phyloP scores from a whole-genome alignment of 2,113 vertebrate genomes.

The Anhinga anhinga region DNA sequence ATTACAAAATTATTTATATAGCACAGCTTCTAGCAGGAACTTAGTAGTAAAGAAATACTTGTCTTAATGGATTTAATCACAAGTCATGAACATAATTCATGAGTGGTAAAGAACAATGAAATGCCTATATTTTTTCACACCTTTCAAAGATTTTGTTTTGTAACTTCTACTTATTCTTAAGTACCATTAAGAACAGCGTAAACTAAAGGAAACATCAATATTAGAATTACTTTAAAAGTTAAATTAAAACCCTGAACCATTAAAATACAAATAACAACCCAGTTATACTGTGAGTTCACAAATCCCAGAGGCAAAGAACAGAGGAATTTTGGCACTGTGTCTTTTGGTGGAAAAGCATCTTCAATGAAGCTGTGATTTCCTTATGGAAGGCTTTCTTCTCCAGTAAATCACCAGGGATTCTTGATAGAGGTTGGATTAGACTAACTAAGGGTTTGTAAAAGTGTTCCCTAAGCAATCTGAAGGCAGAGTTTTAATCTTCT shows the following conservation, averaged over 20 bases:
- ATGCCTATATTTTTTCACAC: neutral
- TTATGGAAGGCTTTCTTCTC: neutral
- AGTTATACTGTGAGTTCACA: neutral
- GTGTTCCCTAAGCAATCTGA: neutral
- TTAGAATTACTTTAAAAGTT: neutral
- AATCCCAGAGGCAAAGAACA: neutral
- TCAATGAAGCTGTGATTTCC: neutral
- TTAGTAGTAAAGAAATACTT: neutral
- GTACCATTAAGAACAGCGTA: neutral
- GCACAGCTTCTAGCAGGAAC: neutral
- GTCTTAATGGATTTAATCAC: neutral
- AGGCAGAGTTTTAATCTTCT: neutral
- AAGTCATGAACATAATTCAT: neutral
- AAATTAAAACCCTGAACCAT: neutral
- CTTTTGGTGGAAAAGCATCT: neutral
- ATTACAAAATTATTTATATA: neutral
- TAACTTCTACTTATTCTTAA: neutral
- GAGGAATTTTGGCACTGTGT: neutral
- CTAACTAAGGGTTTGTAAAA: neutral
- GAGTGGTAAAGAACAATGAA: neutral
- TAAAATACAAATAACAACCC: neutral
- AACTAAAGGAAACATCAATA: neutral
- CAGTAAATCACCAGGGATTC: neutral
- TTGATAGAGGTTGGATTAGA: neutral
- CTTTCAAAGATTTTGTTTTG: neutral